Evolutionary conservation across 2,888 invertebrate species (phyloP), one percentile per base, ranked within the genome.

Genomic region (Rhingia rostrata): DNA sequence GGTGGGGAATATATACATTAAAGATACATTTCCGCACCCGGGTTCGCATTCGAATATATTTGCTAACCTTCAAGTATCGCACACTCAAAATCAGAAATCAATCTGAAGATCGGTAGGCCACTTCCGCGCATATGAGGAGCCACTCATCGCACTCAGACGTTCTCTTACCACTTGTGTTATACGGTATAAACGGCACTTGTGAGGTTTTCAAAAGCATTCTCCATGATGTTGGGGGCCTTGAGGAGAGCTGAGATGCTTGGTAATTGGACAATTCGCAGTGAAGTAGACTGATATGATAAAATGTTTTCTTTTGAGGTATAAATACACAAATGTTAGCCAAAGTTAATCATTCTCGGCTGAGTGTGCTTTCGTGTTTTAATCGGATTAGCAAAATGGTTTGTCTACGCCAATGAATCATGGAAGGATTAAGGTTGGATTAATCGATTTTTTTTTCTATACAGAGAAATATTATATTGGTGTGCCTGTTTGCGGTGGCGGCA

Each of bases 371-470:
- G 69, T 66, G 74, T 30, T 58, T 43, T 79, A 79, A 73, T 64
- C 73, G 64, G 58, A 69, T 74, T 79, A 53, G 74, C 74, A 79
- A 70, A 79, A 84, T 84, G 79, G 84, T 84, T 54, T 63, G 78
- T 69, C 43, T 60, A 14, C 35, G 22, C 22, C 43, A 35, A 14
- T 22, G 10, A 12, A 33, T 7, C n/a, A 35, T 12, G 22, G 10
- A 53, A 54, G 67, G 72, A 69, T 47, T 51, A 63, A 12, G 30
- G 3, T 37, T 63, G 53, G 35, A 72, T 54, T 61, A 69, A 66
- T 6, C 35, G 39, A 33, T 54, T 43, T 53, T 63, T 45, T 49
- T 66, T 51, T 33, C 63, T 33, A 4, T 58, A n/a, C 32, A 84
- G 79, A 84, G 60, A 32, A 66, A 54, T 37, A 37, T 79, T 32